Base-by-base conservation (phyloP, 2,888 invertebrate species). In the Xanthia togata region DNA sequence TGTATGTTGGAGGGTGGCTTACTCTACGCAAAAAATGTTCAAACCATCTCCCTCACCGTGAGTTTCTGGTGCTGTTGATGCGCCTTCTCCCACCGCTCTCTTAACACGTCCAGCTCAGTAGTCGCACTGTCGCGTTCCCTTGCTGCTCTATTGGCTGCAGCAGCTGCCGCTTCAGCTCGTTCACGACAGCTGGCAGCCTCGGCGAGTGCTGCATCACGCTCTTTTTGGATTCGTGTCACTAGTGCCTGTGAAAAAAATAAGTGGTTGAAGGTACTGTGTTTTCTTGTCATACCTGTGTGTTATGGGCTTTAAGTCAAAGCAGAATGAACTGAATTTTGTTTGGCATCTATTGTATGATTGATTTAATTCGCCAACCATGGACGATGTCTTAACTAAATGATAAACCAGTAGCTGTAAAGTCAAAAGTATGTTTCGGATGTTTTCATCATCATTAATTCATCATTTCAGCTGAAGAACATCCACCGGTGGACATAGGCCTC, bases 71-170 rank as follows among this genome's bases (percentile, higher is more conserved):
- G 98, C 89, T 98, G 97, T 89, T 97, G 97, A 92, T 98, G 98
- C 23, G 98, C 97, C 92, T 99, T 99, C 92, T 99, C 99, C 97
- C 98, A 98, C 92, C 98, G 96, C 88, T 99, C 99, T 91, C 99
- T 98, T 17, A 98, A 97, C 65, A 99, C 97, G 75, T 99, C 99
- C 84, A 98, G 96, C 95, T 99, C 99, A 0, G 98, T 98, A 88
- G 98, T 97, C 79, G 98, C 97, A 83, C 98, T 98, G 91, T 99
- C 98, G 86, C 98, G 97, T 89, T 99, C 99, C 47, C 99, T 97
- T 81, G 98, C 98, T 47, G 98, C 97, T 92, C 99, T 98, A 87
- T 98, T 97, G 67, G 98, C 97, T 85, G 99, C 98, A 71, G 97
- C 98, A 82, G 98, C 98, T 63, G 98, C 98, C 35, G 98, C 97